A percentile compares a stretch with the other conserved stretches of the same genome.
These are phyloP conservation scores for Drosophila fuyamai DNA, from an alignment of 1,140 invertebrate genomes.

Conservation along the genomic window DNA sequence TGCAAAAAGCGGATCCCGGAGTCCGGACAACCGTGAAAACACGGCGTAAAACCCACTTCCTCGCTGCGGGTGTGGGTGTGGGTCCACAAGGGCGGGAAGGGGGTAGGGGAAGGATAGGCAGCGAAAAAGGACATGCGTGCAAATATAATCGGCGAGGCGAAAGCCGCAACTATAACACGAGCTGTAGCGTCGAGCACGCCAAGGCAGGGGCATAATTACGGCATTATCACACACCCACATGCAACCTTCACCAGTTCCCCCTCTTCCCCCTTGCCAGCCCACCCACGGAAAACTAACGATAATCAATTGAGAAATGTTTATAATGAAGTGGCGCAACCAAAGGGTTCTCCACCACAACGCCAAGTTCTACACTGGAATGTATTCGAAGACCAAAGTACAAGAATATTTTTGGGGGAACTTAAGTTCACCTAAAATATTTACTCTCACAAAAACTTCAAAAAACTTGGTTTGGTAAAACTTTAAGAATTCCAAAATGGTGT, in stretches of 20 bases:
- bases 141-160: slow-evolving; percentile 64
- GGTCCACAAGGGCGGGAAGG: neutral
- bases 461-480: too few species aligned
- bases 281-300: slow-evolving; percentile 63
- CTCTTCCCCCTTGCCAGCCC: neutral
- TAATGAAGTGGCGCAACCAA: slow-evolving; percentile 75
- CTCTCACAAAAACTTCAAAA: too few species aligned
- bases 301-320: slow-evolving; percentile 83
- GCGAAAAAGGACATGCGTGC: slow-evolving; percentile 66
- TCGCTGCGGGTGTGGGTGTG: neutral
- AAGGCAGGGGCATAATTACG: slow-evolving; percentile 77
- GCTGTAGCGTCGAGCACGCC: slow-evolving; percentile 54
- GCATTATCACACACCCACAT: slow-evolving; percentile 69
- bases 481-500: too few species aligned
- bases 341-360: slow-evolving; percentile 28
- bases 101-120: neutral
- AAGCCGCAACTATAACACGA: slow-evolving; percentile 66
- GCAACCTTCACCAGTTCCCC: neutral
- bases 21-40: slow-evolving; percentile 61
- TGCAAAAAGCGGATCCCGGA: slow-evolving; percentile 58
- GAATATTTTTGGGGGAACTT: too few species aligned
- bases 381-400: too few species aligned
- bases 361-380: slow-evolving; percentile 13
- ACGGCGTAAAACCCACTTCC: slow-evolving; percentile 40
- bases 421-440: too few species aligned